Evolutionary conservation across 2,797 vertebrate species (phyloP).

Genomic region (Hoplostethus atlanticus): DNA sequence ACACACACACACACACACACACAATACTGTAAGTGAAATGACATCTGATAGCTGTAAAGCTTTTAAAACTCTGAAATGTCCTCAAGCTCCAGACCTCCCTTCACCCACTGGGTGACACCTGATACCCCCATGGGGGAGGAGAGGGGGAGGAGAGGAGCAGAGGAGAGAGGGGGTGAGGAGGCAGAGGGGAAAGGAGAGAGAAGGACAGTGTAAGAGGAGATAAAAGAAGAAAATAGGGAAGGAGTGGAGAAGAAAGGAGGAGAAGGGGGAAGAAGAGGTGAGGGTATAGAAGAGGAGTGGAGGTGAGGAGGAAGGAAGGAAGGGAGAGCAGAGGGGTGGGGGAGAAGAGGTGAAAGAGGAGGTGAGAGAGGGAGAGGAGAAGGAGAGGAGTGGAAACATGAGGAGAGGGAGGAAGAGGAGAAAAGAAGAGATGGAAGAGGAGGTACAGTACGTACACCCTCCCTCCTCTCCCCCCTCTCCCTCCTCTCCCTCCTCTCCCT

Average conservation of each 20-base stretch:
- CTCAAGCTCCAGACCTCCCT: background rate
- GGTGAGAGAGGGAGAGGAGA: no score
- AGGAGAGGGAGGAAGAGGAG: background rate
- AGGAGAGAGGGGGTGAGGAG: no score
- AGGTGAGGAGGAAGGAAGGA: background rate
- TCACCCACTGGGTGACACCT: conserved; percentile 14
- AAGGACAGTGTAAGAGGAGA: background rate
- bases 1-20: background rate
- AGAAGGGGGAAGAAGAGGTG: background rate
- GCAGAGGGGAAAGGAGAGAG: no score
- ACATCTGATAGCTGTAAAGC: conserved; percentile 6
- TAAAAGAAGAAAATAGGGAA: no score
- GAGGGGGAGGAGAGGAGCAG: background rate
- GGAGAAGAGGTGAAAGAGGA: no score
- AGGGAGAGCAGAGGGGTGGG: background rate
- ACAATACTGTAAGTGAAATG: background rate
- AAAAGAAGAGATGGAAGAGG: background rate
- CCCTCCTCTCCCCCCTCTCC: no score
- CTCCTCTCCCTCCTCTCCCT: no score
- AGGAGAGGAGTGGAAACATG: background rate
- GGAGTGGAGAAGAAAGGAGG: background rate
- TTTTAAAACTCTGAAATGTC: background rate
- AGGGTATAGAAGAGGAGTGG: background rate
- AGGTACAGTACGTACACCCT: background rate
- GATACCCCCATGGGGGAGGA: conserved; percentile 18